Evolutionary conservation across 2,113 vertebrate species (phyloP), one percentile per base, ranked within the genome.

Genomic region (Callospermophilus lateralis): DNA sequence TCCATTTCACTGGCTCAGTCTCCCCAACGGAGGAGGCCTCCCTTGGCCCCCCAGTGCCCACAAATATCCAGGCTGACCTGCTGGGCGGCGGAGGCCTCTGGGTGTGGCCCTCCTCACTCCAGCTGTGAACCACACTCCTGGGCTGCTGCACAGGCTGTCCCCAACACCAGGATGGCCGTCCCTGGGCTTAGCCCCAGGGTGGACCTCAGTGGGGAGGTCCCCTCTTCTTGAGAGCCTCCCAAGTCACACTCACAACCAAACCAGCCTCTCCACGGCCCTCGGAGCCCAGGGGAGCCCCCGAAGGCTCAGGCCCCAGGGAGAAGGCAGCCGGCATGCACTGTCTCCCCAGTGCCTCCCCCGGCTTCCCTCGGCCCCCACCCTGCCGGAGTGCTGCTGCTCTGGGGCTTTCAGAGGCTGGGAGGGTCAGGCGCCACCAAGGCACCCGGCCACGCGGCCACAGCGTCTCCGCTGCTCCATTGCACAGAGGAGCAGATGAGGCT

Each of bases 61-160:
- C 77, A 80, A 34, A 68, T 86, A 83, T 1, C 72, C 76, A 93
- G 84, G 81, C 67, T 39, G 30, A 19, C 39, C 6, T 37, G 51
- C 4, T 0, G 0, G 45, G 32, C n/a, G 11, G 0, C 0, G 68
- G 63, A 67, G 32, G 37, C 67, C 45, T 72, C 32, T n/a, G 68
- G 55, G 58, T 3, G 9, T 0, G 17, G 24, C 39, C 77, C 90
- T 24, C 22, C 51, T 86, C 26, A 24, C 48, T n/a, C 67, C 17
- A 30, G 51, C 72, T 58, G 4, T 37, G 37, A 79, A 2, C 30
- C 13, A 17, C 7, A 0, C 77, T 53, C 16, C 1, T 0, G 17
- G 34, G 84, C 55, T 77, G 48, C 39, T 32, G 11, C 19, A 3
- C 53, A 42, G 68, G 32, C 61, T n/a, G 45, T 37, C 88, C 39